These are phyloP conservation scores for Nycticorax nycticorax DNA, from an alignment of 2,113 vertebrate genomes.

Conservation along the genomic window DNA sequence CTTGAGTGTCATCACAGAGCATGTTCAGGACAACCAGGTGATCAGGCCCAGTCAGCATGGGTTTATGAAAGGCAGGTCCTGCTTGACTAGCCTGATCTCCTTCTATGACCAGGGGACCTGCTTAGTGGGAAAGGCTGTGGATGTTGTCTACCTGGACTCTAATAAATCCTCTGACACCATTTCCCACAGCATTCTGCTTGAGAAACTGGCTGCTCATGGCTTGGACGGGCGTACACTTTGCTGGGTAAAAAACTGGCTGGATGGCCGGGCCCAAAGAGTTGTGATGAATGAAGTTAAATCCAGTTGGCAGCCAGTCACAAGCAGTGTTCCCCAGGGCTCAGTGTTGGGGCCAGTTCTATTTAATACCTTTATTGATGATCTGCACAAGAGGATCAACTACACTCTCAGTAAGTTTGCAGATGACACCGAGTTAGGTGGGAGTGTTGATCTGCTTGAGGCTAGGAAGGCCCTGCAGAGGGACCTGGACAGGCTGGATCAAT, in stretches of 20 bases:
- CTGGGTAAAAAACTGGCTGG: background rate
- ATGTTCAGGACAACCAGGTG: fast-evolving
- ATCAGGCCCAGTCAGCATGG: background rate
- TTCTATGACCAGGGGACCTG: fast-evolving
- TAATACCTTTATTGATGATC: background rate
- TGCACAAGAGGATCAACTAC: fast-evolving
- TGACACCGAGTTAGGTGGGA: fast-evolving
- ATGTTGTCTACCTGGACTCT: background rate
- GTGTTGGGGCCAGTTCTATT: background rate
- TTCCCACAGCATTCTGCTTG: too few relatives aligned
- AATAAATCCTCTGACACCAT: background rate
- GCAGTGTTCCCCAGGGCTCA: too few relatives aligned
- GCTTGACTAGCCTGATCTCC: background rate
- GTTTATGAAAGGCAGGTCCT: background rate
- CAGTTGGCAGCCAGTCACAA: fast-evolving
- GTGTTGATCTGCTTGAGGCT: background rate
- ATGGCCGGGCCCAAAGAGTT: background rate
- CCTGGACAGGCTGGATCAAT: background rate
- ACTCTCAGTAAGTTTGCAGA: fast-evolving
- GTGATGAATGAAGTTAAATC: background rate
- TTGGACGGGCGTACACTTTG: fast-evolving
- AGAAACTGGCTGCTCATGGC: background rate
- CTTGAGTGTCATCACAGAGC: fast-evolving
- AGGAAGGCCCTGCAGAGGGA: background rate
- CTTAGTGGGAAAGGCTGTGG: too few relatives aligned